Evolutionary conservation across 2,797 vertebrate species (phyloP).

Genomic region (Enteromius trimaculatus): DNA sequence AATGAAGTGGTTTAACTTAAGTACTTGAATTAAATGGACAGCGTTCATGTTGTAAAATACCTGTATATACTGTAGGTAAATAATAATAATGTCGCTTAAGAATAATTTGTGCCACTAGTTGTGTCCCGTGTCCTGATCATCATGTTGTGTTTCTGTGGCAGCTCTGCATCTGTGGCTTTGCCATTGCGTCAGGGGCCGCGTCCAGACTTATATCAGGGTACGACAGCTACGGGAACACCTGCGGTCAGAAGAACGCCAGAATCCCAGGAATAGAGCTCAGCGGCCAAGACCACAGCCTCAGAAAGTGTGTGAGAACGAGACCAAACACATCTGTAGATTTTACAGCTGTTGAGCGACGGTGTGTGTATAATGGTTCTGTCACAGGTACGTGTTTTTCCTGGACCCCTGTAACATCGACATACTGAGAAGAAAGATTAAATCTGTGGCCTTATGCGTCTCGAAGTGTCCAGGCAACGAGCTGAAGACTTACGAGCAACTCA

Average conservation of each 20-base stretch:
- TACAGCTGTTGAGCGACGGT: not conserved
- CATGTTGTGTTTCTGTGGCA: constrained; percentile 69
- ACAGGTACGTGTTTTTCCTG: constrained; percentile 95
- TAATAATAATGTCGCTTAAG: not conserved
- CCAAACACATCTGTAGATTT: not conserved
- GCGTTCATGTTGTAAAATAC: not conserved
- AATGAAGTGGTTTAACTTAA: too few relatives aligned
- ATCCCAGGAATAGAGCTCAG: constrained; percentile 87
- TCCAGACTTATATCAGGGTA: constrained; percentile 91
- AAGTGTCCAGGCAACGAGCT: constrained; percentile 85
- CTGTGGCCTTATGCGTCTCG: constrained; percentile 90
- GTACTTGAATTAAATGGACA: too few relatives aligned
- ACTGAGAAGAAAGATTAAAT: constrained; percentile 87
- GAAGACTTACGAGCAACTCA: constrained; percentile 81
- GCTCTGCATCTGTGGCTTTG: constrained; percentile 92
- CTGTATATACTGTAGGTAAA: not conserved
- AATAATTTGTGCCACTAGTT: not conserved
- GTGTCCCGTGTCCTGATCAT: not conserved
- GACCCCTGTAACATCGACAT: constrained; percentile 95
- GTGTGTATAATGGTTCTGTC: not conserved
- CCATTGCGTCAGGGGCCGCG: constrained; percentile 92
- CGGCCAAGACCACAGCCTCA: constrained; percentile 86
- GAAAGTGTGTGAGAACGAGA: constrained; percentile 80
- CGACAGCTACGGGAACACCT: constrained; percentile 97
- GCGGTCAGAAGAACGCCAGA: constrained; percentile 88